Base-by-base conservation (phyloP, 1,140 invertebrate species). In the Acromyrmex echinatior region DNA sequence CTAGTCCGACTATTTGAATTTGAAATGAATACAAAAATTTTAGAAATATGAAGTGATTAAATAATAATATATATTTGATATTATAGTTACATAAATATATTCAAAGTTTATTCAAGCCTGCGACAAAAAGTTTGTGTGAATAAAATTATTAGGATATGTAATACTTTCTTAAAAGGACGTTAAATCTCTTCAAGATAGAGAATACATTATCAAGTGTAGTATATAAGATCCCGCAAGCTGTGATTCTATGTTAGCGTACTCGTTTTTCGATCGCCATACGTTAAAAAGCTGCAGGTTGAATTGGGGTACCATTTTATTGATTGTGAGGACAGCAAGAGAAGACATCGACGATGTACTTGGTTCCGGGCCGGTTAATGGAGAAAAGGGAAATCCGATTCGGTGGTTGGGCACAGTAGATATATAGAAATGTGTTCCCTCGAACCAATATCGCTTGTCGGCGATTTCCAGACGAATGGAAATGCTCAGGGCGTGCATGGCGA, bases 361-460 rank as follows among this genome's bases (percentile, higher is more conserved):
- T 35, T 51, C 51, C 18, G 31, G 73, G 1, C n/a, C 10, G 39
- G 84, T 78, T 86, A 88, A 88, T 88, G 66, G 58, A 63, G 81
- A 90, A 71, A 76, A 90, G 35, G 35, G 58, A 76, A 66, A 86
- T 87, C 79, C 77, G 68, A 80, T 79, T 78, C 58, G 51, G 56
- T 25, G 62, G 66, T 74, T 80, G 79, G 71, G 56, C 63, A 45
- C 51, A 21, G 10, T 68, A 45, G 65, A 68, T 68, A 45, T 68
- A 45, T 68, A 45, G n/a, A 45, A 68, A 9, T 39, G 21, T 14
- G n/a, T 35, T 39, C 31, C 4, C 77, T 49, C 39, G 45, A 84
- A 84, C 68, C 89, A 87, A 89, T 87, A 84, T 82, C 66, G 79
- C 86, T 66, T 70, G 85, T 78, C 78, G 63, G 31, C 71, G 73